A percentile compares a stretch with the other conserved stretches of the same genome.
Evolutionary conservation across 2,888 invertebrate species (phyloP).

Genomic region (Drosophila eohydei): DNA sequence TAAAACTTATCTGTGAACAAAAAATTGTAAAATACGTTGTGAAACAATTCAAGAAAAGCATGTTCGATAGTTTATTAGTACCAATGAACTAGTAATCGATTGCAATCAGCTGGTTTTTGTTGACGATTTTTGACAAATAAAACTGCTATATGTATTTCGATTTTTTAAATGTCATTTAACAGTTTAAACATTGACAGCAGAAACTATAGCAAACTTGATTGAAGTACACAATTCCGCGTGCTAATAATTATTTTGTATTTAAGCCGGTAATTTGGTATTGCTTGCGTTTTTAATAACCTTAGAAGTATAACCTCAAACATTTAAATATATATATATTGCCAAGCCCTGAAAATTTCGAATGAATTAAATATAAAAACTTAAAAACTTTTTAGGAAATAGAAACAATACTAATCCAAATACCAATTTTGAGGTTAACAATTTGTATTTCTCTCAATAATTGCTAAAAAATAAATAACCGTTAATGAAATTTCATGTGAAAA

Average conservation of each 20-base stretch:
- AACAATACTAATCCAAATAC: too few species aligned
- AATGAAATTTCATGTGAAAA: background rate
- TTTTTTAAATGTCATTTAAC: background rate
- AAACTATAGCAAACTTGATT: background rate
- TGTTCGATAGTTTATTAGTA: background rate
- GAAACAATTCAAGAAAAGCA: background rate
- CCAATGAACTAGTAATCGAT: slow-evolving; percentile 39
- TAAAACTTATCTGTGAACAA: background rate
- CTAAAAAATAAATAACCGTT: background rate
- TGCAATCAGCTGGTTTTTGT: slow-evolving; percentile 20
- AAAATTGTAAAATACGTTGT: background rate
- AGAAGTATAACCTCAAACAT: background rate
- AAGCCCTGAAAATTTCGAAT: background rate
- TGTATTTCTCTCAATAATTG: background rate
- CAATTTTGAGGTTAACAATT: background rate
- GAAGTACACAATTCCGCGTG: background rate
- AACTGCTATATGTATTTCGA: background rate
- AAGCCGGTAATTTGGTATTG: background rate
- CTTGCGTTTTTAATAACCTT: background rate
- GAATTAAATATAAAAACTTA: background rate
- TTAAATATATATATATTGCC: background rate
- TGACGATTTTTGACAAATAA: slow-evolving; percentile 1
- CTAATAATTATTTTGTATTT: background rate
- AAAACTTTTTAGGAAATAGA: background rate
- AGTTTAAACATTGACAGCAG: background rate